Conservation (phyloP, 2,888 invertebrate genomes). For the Drosophila longiperda region DNA sequence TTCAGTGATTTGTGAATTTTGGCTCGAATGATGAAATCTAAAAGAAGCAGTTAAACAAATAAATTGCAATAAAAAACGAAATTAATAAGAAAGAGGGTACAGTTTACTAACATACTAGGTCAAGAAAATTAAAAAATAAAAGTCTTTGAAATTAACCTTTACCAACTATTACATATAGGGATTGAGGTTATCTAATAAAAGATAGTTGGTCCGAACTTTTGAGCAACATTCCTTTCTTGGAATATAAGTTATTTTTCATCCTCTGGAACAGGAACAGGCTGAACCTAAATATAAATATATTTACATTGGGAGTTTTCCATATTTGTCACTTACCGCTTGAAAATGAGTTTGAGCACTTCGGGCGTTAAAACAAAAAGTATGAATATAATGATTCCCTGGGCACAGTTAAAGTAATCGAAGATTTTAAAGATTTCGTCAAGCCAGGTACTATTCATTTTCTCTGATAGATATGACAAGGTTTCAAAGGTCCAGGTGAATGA, state of each 20-base stretch:
- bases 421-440: constrained; percentile 4
- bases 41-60: not conserved
- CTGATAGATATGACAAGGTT: constrained; percentile 89
- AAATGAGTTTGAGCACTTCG: constrained; percentile 55
- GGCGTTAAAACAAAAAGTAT: constrained; percentile 69
- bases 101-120: not conserved
- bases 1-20: not conserved
- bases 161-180: not conserved
- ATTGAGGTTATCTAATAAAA: constrained; percentile 48
- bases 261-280: not conserved
- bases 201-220: constrained; percentile 33
- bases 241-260: constrained; percentile 63
- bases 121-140: not conserved
- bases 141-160: not conserved
- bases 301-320: not conserved
- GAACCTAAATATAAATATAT: constrained; percentile 17
- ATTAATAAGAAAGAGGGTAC: not conserved
- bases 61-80: not conserved
- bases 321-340: constrained; percentile 49
- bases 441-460: fast-evolving
- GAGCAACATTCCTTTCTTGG: constrained; percentile 30
- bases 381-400: constrained; percentile 75
- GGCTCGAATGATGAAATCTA: not conserved
- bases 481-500: constrained; percentile 91
- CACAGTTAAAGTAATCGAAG: constrained; percentile 56